Percentiles rank a stretch among this genome's conserved stretches.
These are phyloP conservation scores for Diabrotica balteata DNA, from an alignment of 2,888 invertebrate species.

Conservation along the genomic window DNA sequence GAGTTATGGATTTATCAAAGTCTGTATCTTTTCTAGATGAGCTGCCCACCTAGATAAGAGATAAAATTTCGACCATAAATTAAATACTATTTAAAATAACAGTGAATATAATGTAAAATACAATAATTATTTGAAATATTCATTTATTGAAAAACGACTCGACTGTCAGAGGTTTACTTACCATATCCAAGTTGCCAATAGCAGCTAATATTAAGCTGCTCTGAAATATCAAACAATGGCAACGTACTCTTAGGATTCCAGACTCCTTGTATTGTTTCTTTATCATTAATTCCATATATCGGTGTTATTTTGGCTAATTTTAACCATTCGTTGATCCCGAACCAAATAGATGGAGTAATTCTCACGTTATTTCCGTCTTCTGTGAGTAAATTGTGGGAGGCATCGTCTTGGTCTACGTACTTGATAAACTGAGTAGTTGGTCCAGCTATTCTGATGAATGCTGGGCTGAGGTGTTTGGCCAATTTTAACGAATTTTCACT, in stretches of 20 bases:
- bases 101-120: not conserved
- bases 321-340: constrained; percentile 63
- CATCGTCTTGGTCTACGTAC: constrained; percentile 46
- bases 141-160: not conserved
- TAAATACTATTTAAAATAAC: no score
- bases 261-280: constrained; percentile 61
- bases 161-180: constrained; percentile 53
- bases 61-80: no score
- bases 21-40: no score
- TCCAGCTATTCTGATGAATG: constrained; percentile 77
- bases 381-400: constrained; percentile 21
- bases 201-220: constrained; percentile 69
- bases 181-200: constrained; percentile 80
- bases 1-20: no score
- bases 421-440: constrained; percentile 66
- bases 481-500: constrained; percentile 69
- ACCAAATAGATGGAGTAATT: constrained; percentile 56
- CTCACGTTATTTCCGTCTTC: constrained; percentile 43
- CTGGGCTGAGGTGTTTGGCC: constrained; percentile 73
- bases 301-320: constrained; percentile 68
- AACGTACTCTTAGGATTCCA: constrained; percentile 77
- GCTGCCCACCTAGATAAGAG: no score
- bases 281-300: constrained; percentile 73
- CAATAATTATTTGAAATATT: not conserved
- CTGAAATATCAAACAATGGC: constrained; percentile 72